A percentile compares a stretch with the other conserved stretches of the same genome.
Conservation (phyloP, 2,888 invertebrate species). For the Schizotus pectinicornis region DNA sequence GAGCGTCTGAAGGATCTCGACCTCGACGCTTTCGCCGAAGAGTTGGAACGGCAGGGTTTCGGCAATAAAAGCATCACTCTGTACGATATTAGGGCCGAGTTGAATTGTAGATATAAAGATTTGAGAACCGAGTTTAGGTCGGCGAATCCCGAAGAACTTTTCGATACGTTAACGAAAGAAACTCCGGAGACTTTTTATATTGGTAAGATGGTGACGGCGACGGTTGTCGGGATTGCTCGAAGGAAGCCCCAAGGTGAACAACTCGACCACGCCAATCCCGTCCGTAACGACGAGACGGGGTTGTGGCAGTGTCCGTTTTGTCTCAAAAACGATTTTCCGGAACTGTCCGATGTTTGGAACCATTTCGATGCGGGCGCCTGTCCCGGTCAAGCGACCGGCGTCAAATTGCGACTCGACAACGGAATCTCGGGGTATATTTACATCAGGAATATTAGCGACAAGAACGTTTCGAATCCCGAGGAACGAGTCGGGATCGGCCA, state of each 20-base stretch:
- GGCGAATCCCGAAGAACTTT: slow-evolving; percentile 85
- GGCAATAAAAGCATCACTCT: slow-evolving; percentile 88
- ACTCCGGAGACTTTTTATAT: slow-evolving; percentile 92
- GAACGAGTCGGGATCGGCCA: slow-evolving; percentile 87
- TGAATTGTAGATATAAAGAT: slow-evolving; percentile 94
- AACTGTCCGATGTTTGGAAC: slow-evolving; percentile 97
- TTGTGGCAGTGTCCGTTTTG: slow-evolving; percentile 99
- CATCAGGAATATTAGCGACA: slow-evolving; percentile 92
- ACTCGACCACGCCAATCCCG: slow-evolving; percentile 94
- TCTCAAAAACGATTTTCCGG: slow-evolving; percentile 93
- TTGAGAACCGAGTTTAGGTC: slow-evolving; percentile 78
- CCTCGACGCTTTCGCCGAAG: slow-evolving; percentile 97
- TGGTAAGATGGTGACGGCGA: slow-evolving; percentile 83
- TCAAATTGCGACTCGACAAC: slow-evolving; percentile 89
- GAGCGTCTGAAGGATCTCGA: slow-evolving; percentile 94
- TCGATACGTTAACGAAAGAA: slow-evolving; percentile 96
- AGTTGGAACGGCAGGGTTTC: slow-evolving; percentile 84
- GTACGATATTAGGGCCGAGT: slow-evolving; percentile 95
- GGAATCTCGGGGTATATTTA: slow-evolving; percentile 88
- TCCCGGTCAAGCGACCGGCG: slow-evolving; percentile 94
- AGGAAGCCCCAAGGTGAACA: slow-evolving; percentile 92
- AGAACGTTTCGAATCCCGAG: slow-evolving; percentile 90
- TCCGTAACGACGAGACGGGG: slow-evolving; percentile 91
- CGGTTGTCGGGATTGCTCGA: slow-evolving; percentile 78
- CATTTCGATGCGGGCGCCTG: slow-evolving; percentile 97